phyloP scores from a whole-genome alignment of 2,113 vertebrate genomes.

The Cyanoramphus novaezelandiae region DNA sequence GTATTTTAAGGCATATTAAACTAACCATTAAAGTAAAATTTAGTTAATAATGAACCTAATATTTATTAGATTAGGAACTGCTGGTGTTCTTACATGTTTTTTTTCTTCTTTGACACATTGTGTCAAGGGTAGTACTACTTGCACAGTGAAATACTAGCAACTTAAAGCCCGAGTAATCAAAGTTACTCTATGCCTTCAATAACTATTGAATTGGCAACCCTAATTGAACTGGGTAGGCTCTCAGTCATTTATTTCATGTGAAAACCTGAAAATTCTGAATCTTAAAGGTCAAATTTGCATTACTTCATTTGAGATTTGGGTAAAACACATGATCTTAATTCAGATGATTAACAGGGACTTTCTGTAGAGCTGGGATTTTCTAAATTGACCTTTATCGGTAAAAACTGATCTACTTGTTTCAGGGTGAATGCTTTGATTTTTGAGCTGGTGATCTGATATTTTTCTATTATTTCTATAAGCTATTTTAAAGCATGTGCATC shows the following conservation, averaged over 20 bases:
- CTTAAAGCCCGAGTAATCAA: background rate
- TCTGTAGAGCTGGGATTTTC: background rate
- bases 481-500: background rate
- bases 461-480: background rate
- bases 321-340: background rate
- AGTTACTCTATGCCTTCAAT: background rate
- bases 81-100: background rate
- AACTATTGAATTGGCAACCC: background rate
- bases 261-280: background rate
- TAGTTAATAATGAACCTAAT: background rate
- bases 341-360: background rate
- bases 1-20: conserved; percentile 48
- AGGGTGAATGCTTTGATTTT: background rate
- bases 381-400: background rate
- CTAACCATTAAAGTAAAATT: background rate
- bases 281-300: background rate
- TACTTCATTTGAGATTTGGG: background rate
- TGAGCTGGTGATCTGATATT: background rate
- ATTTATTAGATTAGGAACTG: background rate
- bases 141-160: background rate
- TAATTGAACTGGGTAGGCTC: background rate
- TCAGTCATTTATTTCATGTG: background rate
- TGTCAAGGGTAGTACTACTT: background rate
- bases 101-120: background rate
- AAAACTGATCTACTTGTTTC: background rate